Evolutionary conservation across 2,113 vertebrate genomes (phyloP).

Genomic region (Bolborhynchus lineola): DNA sequence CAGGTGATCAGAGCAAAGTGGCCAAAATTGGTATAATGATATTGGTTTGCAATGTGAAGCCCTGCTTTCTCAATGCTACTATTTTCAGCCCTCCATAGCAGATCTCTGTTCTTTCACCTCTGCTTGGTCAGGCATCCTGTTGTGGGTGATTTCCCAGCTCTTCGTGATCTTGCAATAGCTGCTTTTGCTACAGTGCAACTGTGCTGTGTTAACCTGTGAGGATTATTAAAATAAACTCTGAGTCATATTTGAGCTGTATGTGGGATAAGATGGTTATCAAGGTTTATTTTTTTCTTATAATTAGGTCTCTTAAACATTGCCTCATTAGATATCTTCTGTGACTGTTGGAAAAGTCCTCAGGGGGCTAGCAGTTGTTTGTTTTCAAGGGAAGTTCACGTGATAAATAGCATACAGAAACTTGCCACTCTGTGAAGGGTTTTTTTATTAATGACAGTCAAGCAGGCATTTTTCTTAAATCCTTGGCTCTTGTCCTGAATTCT

Average conservation of each 20-base stretch:
- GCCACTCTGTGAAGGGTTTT: not conserved
- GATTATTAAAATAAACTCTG: slow-evolving; percentile 61
- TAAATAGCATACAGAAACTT: slow-evolving; percentile 32
- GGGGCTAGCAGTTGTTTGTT: not conserved
- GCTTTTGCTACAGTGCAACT: not conserved
- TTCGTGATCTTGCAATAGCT: not conserved
- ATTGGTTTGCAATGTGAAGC: not conserved
- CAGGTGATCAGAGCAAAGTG: slow-evolving; percentile 62
- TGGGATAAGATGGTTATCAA: slow-evolving; percentile 65
- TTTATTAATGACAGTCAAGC: slow-evolving; percentile 2
- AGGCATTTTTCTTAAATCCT: not conserved
- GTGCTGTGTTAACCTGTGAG: not conserved
- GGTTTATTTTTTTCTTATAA: slow-evolving; percentile 59
- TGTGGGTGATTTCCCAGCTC: not conserved
- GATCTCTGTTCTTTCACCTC: slow-evolving; percentile 9
- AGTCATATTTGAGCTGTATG: slow-evolving; percentile 24
- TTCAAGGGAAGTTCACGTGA: slow-evolving; percentile 14
- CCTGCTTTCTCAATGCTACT: slow-evolving; percentile 33
- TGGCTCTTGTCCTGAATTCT: slow-evolving; percentile 5
- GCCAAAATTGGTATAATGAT: slow-evolving; percentile 54
- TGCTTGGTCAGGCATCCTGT: not conserved
- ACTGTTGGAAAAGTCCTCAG: slow-evolving; percentile 45
- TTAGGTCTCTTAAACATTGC: slow-evolving; percentile 49
- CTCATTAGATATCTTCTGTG: slow-evolving; percentile 50
- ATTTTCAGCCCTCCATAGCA: not conserved